phyloP scores from a whole-genome alignment of 2,888 invertebrate genomes.

The Volucella inanis region DNA sequence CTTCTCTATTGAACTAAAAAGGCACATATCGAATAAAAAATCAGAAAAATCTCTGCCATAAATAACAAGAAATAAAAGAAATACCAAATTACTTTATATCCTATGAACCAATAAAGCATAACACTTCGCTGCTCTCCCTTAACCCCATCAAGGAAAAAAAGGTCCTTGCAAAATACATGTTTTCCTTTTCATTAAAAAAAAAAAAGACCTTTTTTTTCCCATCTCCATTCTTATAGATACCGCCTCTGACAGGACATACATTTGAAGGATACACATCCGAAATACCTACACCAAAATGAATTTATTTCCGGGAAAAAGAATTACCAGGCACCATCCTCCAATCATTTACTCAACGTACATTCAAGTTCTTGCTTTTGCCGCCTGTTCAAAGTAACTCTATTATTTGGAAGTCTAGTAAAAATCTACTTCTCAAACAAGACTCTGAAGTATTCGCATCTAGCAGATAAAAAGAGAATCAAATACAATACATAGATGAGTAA shows the following conservation, averaged over 20 bases:
- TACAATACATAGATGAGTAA: too few species aligned
- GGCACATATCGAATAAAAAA: constrained; percentile 18
- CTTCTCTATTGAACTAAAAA: neutral
- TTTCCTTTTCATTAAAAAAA: neutral
- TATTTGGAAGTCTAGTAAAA: constrained; percentile 11
- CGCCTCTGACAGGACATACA: neutral
- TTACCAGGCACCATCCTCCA: neutral
- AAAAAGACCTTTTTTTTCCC: neutral
- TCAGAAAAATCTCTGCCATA: constrained; percentile 1
- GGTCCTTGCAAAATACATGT: constrained; percentile 7
- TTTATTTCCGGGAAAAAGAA: constrained; percentile 9
- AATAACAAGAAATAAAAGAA: neutral
- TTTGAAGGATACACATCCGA: neutral
- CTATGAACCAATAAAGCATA: constrained; percentile 10
- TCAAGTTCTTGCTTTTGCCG: neutral
- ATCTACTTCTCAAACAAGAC: neutral
- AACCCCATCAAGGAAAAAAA: neutral
- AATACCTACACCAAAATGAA: constrained; percentile 1
- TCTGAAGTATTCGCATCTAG: too few species aligned
- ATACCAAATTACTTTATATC: constrained; percentile 11
- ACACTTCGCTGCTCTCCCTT: neutral
- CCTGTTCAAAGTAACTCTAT: neutral
- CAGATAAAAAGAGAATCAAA: too few species aligned
- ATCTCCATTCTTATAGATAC: too few species aligned
- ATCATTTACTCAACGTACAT: too few species aligned